Percentiles rank a stretch among this genome's conserved stretches.
These are phyloP conservation scores for Spinus pinus DNA, from an alignment of 2,797 vertebrate genomes.

Conservation along the genomic window DNA sequence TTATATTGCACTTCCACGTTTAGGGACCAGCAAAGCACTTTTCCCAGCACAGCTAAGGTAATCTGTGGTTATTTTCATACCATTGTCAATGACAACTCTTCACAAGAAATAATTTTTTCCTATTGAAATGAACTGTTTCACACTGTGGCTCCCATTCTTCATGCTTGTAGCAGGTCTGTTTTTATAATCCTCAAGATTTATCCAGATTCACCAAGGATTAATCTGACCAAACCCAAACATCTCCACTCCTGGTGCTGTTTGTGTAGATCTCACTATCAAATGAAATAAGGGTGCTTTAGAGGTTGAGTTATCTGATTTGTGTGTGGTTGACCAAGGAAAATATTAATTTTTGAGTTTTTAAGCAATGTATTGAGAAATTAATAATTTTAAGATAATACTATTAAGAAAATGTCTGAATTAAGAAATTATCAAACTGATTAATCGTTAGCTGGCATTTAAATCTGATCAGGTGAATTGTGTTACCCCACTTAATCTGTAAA, in stretches of 20 bases:
- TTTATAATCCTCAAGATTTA: not conserved
- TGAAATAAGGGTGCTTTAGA: not conserved
- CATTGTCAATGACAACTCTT: not conserved
- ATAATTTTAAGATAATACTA: not conserved
- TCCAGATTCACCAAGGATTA: not conserved
- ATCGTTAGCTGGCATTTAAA: not conserved
- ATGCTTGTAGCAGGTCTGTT: not conserved
- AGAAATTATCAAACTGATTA: not conserved
- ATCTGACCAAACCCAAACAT: not conserved
- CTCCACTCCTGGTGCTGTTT: not conserved
- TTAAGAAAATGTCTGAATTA: not conserved
- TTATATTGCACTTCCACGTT: not conserved
- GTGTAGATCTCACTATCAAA: not conserved
- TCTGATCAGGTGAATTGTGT: not conserved
- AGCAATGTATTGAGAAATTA: not conserved
- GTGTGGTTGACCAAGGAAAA: not conserved
- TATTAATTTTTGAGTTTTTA: not conserved
- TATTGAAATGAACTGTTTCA: not conserved
- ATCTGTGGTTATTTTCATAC: conserved; percentile 8
- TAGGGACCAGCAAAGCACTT: not conserved
- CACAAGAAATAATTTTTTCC: not conserved
- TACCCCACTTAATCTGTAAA: not conserved
- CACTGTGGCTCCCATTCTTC: not conserved
- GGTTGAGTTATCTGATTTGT: not conserved
- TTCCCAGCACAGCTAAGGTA: not conserved